Evolutionary conservation across 2,888 invertebrate genomes (phyloP).

Genomic region (Catonia carolina): DNA sequence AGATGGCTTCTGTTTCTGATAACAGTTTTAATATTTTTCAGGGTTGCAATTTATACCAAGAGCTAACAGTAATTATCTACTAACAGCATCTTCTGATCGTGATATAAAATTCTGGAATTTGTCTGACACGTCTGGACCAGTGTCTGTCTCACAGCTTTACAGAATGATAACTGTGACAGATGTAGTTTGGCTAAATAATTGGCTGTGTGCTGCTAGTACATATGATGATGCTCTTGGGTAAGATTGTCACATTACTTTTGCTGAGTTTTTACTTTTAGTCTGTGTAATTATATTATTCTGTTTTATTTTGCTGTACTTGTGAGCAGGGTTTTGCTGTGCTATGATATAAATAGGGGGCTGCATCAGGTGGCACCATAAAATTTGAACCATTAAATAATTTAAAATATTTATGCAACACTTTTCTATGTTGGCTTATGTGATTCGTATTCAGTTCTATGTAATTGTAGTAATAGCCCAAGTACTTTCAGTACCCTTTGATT

Average conservation of each 20-base stretch:
- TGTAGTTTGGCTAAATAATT: constrained; percentile 48
- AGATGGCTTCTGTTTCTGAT: neutral
- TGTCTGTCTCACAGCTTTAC: constrained; percentile 42
- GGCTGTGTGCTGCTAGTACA: constrained; percentile 42
- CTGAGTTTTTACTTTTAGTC: neutral
- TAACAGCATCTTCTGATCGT: constrained; percentile 60
- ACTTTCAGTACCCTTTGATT: too few relatives aligned
- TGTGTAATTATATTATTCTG: too few relatives aligned
- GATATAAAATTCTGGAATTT: constrained; percentile 65
- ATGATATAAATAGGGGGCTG: too few relatives aligned
- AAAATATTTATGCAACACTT: too few relatives aligned
- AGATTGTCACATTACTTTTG: constrained; percentile 8
- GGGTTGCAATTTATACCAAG: constrained; percentile 26
- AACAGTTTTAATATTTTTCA: constrained; percentile 15
- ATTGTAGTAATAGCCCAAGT: too few relatives aligned
- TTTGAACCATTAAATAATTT: too few relatives aligned
- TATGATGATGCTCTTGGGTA: constrained; percentile 35
- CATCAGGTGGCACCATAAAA: too few relatives aligned
- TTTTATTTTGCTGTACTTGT: too few relatives aligned
- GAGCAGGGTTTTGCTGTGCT: too few relatives aligned
- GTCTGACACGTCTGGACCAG: constrained; percentile 42
- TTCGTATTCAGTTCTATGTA: too few relatives aligned
- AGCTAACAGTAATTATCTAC: constrained; percentile 50
- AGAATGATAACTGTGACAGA: constrained; percentile 41
- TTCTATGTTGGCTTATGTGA: too few relatives aligned